phyloP scores from a whole-genome alignment of 2,888 invertebrate species.

The Drosophila suboccidentalis region DNA sequence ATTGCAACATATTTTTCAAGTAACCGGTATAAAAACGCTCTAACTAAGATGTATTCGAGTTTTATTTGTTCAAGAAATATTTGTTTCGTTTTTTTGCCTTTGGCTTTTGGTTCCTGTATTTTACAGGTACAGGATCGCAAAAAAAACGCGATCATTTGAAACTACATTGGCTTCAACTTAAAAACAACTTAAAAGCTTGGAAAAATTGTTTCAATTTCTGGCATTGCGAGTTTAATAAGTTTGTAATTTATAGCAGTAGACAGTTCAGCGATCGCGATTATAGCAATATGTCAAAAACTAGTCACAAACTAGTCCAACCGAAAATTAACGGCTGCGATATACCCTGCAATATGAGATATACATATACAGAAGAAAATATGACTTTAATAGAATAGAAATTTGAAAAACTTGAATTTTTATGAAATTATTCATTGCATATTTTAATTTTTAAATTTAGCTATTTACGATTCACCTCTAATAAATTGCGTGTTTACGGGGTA shows the following conservation, averaged over 20 bases:
- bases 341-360: neutral
- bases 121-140: neutral
- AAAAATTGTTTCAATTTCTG: slow-evolving; percentile 7
- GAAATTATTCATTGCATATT: neutral
- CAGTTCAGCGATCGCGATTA: slow-evolving; percentile 24
- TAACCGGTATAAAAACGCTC: too few relatives aligned
- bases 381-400: neutral
- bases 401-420: neutral
- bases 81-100: too few relatives aligned
- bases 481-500: slow-evolving; percentile 1
- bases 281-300: slow-evolving; percentile 35
- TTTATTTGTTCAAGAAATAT: too few relatives aligned
- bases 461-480: neutral
- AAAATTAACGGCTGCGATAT: neutral
- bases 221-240: slow-evolving; percentile 19
- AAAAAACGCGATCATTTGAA: neutral
- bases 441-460: neutral
- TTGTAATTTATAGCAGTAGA: slow-evolving; percentile 28
- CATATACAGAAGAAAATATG: slow-evolving; percentile 6
- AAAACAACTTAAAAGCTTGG: neutral
- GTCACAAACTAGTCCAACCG: slow-evolving; percentile 1
- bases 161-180: neutral
- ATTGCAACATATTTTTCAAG: too few relatives aligned
- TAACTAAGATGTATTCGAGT: too few relatives aligned
- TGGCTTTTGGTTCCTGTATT: neutral